These are phyloP conservation scores for Eulemur rubriventer DNA, from an alignment of 2,797 vertebrate species.

Conservation along the genomic window DNA sequence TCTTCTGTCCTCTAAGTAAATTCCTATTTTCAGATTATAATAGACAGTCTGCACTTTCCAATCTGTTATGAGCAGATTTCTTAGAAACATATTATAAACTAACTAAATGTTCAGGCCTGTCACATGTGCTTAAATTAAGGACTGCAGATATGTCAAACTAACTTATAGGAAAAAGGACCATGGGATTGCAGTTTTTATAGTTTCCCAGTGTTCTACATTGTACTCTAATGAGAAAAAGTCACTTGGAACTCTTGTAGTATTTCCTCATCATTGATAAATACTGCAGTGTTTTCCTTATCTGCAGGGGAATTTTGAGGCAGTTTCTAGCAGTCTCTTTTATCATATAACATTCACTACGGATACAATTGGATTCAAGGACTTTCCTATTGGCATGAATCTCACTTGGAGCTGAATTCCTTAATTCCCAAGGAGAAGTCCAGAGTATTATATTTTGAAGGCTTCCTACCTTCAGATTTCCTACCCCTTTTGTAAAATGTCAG, in stretches of 20 bases:
- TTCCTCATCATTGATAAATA: slow-evolving; percentile 39
- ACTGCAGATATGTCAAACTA: not conserved
- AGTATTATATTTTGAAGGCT: slow-evolving; percentile 3
- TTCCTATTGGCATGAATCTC: not conserved
- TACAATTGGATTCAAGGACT: not conserved
- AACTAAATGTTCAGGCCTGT: not conserved
- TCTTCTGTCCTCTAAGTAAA: not conserved
- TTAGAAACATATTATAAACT: not conserved
- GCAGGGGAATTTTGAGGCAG: not conserved
- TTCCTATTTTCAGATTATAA: not conserved
- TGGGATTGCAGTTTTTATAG: not conserved
- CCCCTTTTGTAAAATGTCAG: not conserved
- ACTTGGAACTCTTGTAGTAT: slow-evolving; percentile 21
- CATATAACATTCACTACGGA: not conserved
- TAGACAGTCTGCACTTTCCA: not conserved
- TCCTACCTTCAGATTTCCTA: slow-evolving; percentile 13
- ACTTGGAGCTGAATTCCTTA: not conserved
- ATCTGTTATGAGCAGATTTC: not conserved
- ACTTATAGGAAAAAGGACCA: not conserved
- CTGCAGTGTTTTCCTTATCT: not conserved
- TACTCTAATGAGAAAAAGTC: not conserved
- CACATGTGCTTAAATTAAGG: not conserved
- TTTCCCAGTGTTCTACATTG: slow-evolving; percentile 47
- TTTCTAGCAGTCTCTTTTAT: not conserved
- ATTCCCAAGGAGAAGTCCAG: not conserved